These are phyloP conservation scores for Vombatus ursinus DNA, from an alignment of 2,113 vertebrate species.

Conservation along the genomic window DNA sequence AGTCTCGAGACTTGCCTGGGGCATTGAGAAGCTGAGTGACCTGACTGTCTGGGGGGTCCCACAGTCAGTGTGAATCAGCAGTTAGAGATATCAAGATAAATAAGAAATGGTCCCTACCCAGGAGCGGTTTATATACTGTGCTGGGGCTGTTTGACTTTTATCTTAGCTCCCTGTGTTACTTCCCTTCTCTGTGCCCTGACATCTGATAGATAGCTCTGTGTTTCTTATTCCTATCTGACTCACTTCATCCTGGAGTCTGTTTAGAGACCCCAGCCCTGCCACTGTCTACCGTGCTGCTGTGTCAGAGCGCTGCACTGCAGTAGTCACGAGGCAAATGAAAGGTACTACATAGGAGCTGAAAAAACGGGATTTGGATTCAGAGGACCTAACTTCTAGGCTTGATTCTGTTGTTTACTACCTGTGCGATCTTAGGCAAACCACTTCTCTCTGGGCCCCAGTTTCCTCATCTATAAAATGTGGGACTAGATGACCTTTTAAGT, in stretches of 20 bases:
- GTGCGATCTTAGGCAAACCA: neutral
- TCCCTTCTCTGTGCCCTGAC: neutral
- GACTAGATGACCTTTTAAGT: neutral
- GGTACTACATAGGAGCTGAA: neutral
- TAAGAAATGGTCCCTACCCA: neutral
- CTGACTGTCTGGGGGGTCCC: neutral
- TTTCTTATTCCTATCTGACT: neutral
- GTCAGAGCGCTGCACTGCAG: neutral
- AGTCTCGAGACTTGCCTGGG: neutral
- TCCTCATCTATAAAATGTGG: neutral
- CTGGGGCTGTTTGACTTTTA: neutral
- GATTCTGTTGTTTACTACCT: neutral
- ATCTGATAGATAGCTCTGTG: neutral
- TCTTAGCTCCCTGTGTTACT: neutral
- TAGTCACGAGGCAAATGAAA: neutral
- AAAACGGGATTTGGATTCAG: neutral
- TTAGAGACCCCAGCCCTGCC: neutral
- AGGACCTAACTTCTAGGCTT: neutral
- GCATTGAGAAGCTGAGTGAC: neutral
- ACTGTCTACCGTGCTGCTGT: neutral
- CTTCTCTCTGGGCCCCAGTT: neutral
- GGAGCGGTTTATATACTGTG: neutral
- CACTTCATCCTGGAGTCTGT: neutral
- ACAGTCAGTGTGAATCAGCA: neutral
- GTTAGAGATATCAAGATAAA: neutral